A percentile compares a stretch with the other conserved stretches of the same genome.
These are phyloP conservation scores for Ia io DNA, from an alignment of 2,113 vertebrate species.

Conservation along the genomic window DNA sequence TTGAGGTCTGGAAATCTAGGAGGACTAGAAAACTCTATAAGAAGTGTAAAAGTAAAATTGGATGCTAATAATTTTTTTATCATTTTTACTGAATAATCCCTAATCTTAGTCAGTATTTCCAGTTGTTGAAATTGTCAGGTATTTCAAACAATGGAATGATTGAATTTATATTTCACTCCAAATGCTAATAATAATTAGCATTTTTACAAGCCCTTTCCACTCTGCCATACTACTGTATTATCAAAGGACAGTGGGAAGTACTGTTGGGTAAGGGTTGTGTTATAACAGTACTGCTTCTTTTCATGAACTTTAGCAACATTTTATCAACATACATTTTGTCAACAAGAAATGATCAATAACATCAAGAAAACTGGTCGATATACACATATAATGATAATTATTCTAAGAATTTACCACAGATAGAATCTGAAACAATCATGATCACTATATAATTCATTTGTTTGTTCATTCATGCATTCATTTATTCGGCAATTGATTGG, in stretches of 20 bases:
- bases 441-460: background rate
- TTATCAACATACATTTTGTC: background rate
- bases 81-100: background rate
- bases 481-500: background rate
- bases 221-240: background rate
- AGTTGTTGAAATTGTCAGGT: background rate
- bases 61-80: background rate
- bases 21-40: background rate
- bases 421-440: background rate
- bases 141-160: background rate
- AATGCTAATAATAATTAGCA: background rate
- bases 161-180: background rate
- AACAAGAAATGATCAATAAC: background rate
- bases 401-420: background rate
- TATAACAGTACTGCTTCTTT: background rate
- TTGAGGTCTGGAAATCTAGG: background rate
- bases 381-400: background rate
- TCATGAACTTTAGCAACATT: background rate
- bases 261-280: background rate
- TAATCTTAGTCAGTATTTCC: constrained; percentile 20
- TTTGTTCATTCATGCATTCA: background rate
- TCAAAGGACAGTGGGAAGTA: background rate
- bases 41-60: background rate
- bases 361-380: background rate
- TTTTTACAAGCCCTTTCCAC: background rate